Percentiles rank a stretch among this genome's conserved stretches.
Evolutionary conservation across 2,888 invertebrate genomes (phyloP).

Genomic region (Philopedon plagiatum): DNA sequence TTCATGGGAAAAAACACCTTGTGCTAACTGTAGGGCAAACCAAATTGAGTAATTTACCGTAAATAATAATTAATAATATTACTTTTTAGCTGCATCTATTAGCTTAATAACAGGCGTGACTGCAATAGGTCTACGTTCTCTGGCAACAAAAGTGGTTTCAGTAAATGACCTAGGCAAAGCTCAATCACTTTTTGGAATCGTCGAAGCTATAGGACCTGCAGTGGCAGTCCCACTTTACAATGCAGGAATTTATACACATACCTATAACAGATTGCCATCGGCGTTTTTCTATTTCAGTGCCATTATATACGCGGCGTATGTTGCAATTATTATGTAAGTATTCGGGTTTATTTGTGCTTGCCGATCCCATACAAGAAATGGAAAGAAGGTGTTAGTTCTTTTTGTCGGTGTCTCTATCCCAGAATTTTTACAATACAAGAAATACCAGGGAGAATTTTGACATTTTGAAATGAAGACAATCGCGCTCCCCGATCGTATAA

Average conservation of each 20-base stretch:
- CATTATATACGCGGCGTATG: conserved; percentile 54
- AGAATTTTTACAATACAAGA: too few species aligned
- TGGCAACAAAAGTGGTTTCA: conserved; percentile 66
- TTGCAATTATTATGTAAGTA: conserved; percentile 58
- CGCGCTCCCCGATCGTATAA: too few species aligned
- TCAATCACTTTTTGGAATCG: conserved; percentile 74
- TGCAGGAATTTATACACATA: conserved; percentile 70
- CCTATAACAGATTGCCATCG: conserved; percentile 71
- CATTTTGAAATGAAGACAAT: too few species aligned
- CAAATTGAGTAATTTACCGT: too few species aligned
- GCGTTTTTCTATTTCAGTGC: conserved; percentile 73
- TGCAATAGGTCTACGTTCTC: conserved; percentile 64
- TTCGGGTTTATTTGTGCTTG: background rate
- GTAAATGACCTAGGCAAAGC: conserved; percentile 66
- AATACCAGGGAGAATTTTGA: too few species aligned
- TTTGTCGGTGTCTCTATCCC: too few species aligned
- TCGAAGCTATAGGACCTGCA: conserved; percentile 73
- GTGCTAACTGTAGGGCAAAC: background rate
- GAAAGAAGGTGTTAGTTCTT: too few species aligned
- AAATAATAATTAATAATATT: background rate
- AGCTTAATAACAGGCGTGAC: conserved; percentile 65
- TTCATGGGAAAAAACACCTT: too few species aligned
- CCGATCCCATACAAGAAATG: too few species aligned
- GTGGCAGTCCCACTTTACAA: conserved; percentile 74
- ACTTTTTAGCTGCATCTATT: conserved; percentile 57